phyloP scores from a whole-genome alignment of 2,797 vertebrate species.

The Eulemur albifrons region DNA sequence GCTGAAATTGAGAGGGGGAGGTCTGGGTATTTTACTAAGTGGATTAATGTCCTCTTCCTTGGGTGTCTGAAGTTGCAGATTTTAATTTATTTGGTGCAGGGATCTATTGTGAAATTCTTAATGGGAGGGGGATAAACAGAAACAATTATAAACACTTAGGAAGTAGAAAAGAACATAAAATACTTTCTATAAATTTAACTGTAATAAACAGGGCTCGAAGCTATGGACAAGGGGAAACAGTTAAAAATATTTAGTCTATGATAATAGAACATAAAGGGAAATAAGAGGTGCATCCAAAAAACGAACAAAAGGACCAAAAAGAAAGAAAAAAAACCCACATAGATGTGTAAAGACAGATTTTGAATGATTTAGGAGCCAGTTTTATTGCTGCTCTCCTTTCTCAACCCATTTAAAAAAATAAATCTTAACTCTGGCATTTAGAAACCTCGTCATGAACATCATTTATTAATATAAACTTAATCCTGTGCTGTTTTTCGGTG shows the following conservation, averaged over 20 bases:
- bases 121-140: conserved; percentile 31
- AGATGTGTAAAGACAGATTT: conserved; percentile 34
- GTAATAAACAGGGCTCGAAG: conserved; percentile 5
- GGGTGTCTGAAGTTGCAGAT: conserved; percentile 76
- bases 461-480: conserved; percentile 71
- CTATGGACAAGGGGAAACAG: conserved; percentile 25
- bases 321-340: neutral
- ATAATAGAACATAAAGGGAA: conserved; percentile 31
- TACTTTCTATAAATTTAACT: neutral
- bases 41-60: conserved; percentile 72
- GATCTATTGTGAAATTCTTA: conserved; percentile 77
- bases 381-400: conserved; percentile 61
- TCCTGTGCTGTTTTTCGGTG: conserved; percentile 53
- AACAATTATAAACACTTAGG: conserved; percentile 51
- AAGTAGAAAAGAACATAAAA: conserved; percentile 16
- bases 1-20: conserved; percentile 61
- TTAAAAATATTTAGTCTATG: neutral
- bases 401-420: conserved; percentile 63
- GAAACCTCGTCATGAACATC: conserved; percentile 59
- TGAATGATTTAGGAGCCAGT: conserved; percentile 34
- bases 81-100: conserved; percentile 74
- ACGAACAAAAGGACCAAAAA: neutral
- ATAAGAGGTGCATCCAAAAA: neutral
- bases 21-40: conserved; percentile 63
- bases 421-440: conserved; percentile 69